Evolutionary conservation across 2,113 vertebrate genomes (phyloP), one percentile per base, ranked within the genome.

Genomic region (Hystrix cristata): DNA sequence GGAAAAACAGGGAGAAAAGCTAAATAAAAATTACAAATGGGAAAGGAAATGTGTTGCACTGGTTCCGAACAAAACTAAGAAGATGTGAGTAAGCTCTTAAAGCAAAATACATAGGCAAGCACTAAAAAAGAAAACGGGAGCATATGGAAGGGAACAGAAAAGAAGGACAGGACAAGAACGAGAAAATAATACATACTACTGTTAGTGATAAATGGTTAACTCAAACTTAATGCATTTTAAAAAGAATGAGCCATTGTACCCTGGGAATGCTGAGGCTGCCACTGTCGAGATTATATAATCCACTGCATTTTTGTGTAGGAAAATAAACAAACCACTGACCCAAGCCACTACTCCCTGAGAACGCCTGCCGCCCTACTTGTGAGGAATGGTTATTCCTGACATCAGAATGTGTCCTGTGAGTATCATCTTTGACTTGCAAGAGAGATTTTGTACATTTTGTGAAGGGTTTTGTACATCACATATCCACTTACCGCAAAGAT

Each of bases 21-120:
- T 86, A 84, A 96, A 78, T 34, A 92, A 93, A 91, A 95, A 65
- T 92, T 80, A 87, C 87, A 57, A 85, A 72, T 65, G 1, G 46
- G 15, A 65, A 95, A 94, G 91, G 65, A 95, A 95, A 95, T 48
- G 69, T 72, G 79, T 85, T 97, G 90, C 90, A 97, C 48, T 55
- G 90, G 43, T 76, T 95, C 84, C 88, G 91, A 96, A 91, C 76
- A 57, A 81, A 92, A 87, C 79, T n/a, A 62, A 82, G 87, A 55
- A 60, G 76, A 94, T 82, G 34, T 67, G 55, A 94, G 82, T 85
- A 69, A 74, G 43, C 65, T 81, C 57, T 78, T 23, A 27, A 65
- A 87, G 79, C 57, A 53, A 43, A 91, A 48, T 19, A 34, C 67
- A 46, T 53, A 94, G 71, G 67, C 60, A 46, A 80, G 29, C n/a